Conservation (phyloP, 2,113 vertebrate genomes). For the Mesoclemmys tuberculata region DNA sequence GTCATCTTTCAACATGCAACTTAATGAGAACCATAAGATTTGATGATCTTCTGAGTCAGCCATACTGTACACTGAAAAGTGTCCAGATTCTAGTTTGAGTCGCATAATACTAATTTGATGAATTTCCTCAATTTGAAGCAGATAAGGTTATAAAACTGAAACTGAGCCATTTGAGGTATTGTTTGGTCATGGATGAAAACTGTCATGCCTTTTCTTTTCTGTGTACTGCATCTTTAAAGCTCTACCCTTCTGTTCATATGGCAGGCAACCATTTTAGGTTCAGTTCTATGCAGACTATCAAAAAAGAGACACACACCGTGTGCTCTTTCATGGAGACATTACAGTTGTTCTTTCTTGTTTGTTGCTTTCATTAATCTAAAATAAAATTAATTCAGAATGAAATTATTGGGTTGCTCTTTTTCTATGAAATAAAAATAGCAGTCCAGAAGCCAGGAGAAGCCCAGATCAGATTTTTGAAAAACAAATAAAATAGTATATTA, state of each 20-base stretch:
- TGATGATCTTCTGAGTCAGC: background rate
- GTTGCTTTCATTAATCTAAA: background rate
- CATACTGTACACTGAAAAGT: fast-evolving
- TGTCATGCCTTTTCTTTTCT: background rate
- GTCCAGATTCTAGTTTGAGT: background rate
- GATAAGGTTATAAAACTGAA: background rate
- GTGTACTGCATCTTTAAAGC: background rate
- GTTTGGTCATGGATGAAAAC: background rate
- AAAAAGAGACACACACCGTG: background rate
- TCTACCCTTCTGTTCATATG: background rate
- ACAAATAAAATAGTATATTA: fast-evolving
- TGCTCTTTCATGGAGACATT: background rate
- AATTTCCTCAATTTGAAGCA: background rate
- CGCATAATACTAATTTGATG: fast-evolving
- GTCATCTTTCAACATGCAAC: background rate
- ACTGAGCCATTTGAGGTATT: background rate
- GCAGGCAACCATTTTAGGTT: background rate
- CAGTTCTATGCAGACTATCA: background rate
- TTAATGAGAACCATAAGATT: background rate
- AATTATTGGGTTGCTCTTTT: background rate
- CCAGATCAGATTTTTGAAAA: background rate
- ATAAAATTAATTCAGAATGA: background rate
- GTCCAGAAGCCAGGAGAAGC: background rate
- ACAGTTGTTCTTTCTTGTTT: background rate
- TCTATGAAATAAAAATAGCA: background rate